phyloP scores from a whole-genome alignment of 2,797 vertebrate genomes.

The Acanthornis magna region DNA sequence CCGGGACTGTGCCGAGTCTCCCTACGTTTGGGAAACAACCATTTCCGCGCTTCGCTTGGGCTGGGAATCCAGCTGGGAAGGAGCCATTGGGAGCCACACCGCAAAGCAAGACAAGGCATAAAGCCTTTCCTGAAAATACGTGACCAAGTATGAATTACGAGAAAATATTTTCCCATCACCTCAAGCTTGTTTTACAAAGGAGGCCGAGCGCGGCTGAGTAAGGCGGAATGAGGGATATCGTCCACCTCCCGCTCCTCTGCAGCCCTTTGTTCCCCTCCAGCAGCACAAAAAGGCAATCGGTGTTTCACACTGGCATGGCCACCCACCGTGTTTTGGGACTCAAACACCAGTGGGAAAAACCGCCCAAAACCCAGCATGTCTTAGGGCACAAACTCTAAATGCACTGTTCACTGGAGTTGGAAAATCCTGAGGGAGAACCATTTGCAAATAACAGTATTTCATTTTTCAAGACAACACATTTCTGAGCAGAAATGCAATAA shows the following conservation, averaged over 20 bases:
- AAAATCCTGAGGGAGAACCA: background rate
- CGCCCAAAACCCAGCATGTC: rapidly evolving
- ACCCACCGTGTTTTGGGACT: background rate
- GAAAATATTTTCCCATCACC: background rate
- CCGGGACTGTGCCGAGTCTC: rapidly evolving
- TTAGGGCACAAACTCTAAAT: background rate
- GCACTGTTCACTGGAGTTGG: rapidly evolving
- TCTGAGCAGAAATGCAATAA: background rate
- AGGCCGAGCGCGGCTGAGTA: rapidly evolving
- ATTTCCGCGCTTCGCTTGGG: background rate
- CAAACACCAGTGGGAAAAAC: background rate
- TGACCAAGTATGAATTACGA: rapidly evolving
- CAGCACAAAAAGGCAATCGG: background rate
- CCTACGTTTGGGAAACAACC: rapidly evolving
- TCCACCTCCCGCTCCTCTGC: background rate
- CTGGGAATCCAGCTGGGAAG: background rate
- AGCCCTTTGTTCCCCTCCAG: conserved; percentile 15
- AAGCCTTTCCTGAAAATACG: background rate
- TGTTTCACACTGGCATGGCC: rapidly evolving
- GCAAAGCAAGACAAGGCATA: background rate
- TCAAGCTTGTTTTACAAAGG: background rate
- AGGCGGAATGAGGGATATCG: background rate
- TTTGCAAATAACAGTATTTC: background rate
- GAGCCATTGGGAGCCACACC: background rate
- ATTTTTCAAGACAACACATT: background rate